Base-by-base conservation (phyloP, 1,140 invertebrate species). In the Streblospio benedicti region DNA sequence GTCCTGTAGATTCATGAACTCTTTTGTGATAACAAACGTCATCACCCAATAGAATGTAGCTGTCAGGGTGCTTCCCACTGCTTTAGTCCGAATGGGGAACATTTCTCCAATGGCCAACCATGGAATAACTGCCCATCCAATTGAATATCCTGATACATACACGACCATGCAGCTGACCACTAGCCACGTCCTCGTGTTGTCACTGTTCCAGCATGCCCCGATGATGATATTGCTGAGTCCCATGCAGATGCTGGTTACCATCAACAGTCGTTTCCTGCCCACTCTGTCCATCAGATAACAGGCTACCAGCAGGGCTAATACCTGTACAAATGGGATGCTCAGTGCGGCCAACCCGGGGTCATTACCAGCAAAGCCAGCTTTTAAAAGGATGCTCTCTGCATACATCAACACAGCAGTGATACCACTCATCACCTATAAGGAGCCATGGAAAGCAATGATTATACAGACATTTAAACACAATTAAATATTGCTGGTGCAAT, bases 101-200 rank as follows among this genome's bases (percentile, higher is more conserved):
- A 93, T 80, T 79, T 93, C 91, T 33, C 91, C 91, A 84, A 93
- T 88, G 86, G 94, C 91, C 4, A 95, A 79, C 91, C 91, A 94
- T 0, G 92, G 92, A 62, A 96, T 88, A 0, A 92, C 91, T 0
- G 92, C 92, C 55, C 86, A 89, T 66, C 93, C 93, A 20, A 95
- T 74, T 0, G 90, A 92, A 76, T 95, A 97, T 30, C 88, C 88
- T 35, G 92, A 78, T 0, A 94, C 88, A 73, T 89, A 95, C 12
- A 92, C 71, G 20, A 93, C 86, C 56, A 94, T 85, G 69, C 87
- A 87, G 2, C 80, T 78, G 1, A 97, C 73, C 1, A 92, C 90
- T 33, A 95, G 65, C 87, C 87, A 91, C n/a, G 86, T 86, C 65
- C 85, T 80, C 9, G 74, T 68, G 32, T 59, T n/a, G 4, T 57